These are phyloP conservation scores for Pongo abelii DNA, from an alignment of 2,113 vertebrate species.

Conservation along the genomic window DNA sequence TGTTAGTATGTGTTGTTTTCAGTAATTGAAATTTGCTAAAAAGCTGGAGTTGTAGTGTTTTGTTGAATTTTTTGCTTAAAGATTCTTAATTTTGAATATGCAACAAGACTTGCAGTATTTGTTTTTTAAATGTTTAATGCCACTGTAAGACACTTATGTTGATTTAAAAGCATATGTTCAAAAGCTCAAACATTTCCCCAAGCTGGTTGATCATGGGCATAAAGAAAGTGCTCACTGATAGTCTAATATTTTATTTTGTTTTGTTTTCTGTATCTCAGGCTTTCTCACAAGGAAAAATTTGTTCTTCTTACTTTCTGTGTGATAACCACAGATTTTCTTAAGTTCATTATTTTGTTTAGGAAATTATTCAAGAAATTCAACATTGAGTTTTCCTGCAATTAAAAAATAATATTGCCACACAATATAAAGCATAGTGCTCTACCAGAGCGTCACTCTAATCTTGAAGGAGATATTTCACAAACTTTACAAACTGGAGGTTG, in stretches of 20 bases:
- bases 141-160: neutral
- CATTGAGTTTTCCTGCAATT: neutral
- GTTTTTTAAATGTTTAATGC: neutral
- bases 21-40: neutral
- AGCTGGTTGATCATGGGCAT: neutral
- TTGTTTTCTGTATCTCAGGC: neutral
- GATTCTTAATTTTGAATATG: neutral
- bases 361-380: conserved; percentile 58
- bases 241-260: neutral
- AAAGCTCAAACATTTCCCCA: neutral
- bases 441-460: neutral
- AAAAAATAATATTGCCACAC: neutral
- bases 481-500: neutral
- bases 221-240: neutral
- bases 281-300: neutral
- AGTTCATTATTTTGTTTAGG: conserved; percentile 33
- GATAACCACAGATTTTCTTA: neutral
- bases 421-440: neutral
- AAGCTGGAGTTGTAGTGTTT: neutral
- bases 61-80: neutral
- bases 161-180: neutral
- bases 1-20: neutral
- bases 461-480: neutral
- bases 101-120: neutral
- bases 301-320: neutral